These are phyloP conservation scores for Molorchus minor DNA, from an alignment of 2,888 invertebrate species.

Conservation along the genomic window DNA sequence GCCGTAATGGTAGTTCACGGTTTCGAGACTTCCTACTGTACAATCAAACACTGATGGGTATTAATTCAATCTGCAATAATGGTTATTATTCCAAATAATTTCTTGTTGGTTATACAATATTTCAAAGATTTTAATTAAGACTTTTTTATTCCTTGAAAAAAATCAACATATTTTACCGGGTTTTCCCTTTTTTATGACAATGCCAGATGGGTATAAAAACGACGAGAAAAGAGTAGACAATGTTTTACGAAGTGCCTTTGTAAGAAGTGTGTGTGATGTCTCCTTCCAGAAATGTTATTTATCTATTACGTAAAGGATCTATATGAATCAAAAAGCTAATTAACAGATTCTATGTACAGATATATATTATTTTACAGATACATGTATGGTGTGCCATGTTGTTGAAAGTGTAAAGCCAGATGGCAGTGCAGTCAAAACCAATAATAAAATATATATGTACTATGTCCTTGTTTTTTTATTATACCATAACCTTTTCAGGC, in stretches of 20 bases:
- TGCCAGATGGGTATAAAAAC: slow-evolving; percentile 31
- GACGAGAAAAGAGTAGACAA: slow-evolving; percentile 48
- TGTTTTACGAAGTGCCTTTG: slow-evolving; percentile 58
- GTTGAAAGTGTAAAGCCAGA: slow-evolving; percentile 59
- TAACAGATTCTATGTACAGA: slow-evolving; percentile 57
- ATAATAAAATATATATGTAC: slow-evolving; percentile 58
- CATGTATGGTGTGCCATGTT: slow-evolving; percentile 63
- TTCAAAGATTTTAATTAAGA: no score
- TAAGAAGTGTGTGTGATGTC: slow-evolving; percentile 40
- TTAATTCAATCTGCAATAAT: no score
- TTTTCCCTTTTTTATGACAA: slow-evolving; percentile 31
- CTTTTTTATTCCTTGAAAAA: no score
- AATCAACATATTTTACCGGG: no score
- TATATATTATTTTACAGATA: slow-evolving; percentile 61
- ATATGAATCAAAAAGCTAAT: slow-evolving; percentile 54
- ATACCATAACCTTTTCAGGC: no score
- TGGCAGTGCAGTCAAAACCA: slow-evolving; percentile 61
- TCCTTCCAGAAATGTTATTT: slow-evolving; percentile 54
- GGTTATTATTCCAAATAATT: no score
- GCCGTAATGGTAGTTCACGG: no score
- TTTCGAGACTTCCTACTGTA: no score
- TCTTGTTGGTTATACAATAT: no score
- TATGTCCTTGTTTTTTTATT: slow-evolving; percentile 25
- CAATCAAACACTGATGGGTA: no score
- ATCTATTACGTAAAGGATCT: slow-evolving; percentile 54